Evolutionary conservation across 2,113 vertebrate species (phyloP), one percentile per base, ranked within the genome.

Genomic region (Tragelaphus strepsiceros): DNA sequence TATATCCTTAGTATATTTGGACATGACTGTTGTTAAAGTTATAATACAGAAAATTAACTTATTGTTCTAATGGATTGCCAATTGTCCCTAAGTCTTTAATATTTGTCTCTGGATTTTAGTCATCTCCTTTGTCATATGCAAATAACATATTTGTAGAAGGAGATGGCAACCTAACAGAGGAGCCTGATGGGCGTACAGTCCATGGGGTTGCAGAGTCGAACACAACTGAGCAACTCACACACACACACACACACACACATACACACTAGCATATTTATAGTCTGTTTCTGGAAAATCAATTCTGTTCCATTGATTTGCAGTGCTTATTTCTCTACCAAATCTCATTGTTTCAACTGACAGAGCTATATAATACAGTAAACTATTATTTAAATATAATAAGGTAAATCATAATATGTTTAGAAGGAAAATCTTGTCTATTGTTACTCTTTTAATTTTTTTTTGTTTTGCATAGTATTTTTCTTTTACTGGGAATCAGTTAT

Each of bases 261-360:
- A 39, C 39, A 39, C 39, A 39, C 39, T 3, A 91, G 39, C 24
- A 71, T 92, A 84, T 71, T 92, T 94, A 59, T 91, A 95, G 21
- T 77, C 12, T 54, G 35, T 71, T 89, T 91, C 43, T 92, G 30
- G 81, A 90, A 95, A 93, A 74, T 89, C 78, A 86, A 32, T 82
- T 94, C n/a, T 59, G 5, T 59, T 77, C 32, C 51, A 89, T 85
- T 87, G 67, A 95, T 90, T 21, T 62, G 19, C 35, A 61, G 11
- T 86, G 24, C 13, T 96, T 87, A 77, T 71, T 96, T 77, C 43
- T 90, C 26, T 81, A 90, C 8, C 46, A 81, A 95, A 82, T 96
- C 53, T 64, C 26, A 61, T 24, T 86, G 30, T 64, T 84, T 51
- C 26, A 59, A 21, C 67, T 54, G n/a, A 54, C 58, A 14, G n/a